phyloP scores from a whole-genome alignment of 2,888 invertebrate genomes.

The Sabatieria punctata region DNA sequence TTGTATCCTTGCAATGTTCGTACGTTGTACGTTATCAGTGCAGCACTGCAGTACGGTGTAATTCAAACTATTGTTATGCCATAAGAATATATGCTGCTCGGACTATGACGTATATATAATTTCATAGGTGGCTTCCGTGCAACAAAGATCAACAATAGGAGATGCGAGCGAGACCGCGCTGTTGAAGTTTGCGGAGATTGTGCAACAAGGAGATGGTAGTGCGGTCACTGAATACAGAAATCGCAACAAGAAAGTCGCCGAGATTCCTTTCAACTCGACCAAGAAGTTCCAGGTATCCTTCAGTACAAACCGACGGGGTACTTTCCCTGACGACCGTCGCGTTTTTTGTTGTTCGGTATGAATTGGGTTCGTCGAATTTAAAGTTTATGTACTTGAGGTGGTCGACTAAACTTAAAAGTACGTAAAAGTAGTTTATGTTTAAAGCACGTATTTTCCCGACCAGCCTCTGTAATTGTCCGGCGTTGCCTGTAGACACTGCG shows the following conservation, averaged over 20 bases:
- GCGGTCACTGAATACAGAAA: too few relatives aligned
- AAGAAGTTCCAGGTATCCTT: slow-evolving; percentile 55
- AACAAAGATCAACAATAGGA: slow-evolving; percentile 48
- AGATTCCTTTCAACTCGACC: slow-evolving; percentile 84
- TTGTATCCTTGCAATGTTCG: background rate
- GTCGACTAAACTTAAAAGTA: too few relatives aligned
- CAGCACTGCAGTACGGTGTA: too few relatives aligned
- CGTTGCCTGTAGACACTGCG: too few relatives aligned
- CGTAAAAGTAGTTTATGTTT: too few relatives aligned
- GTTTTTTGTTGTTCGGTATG: slow-evolving; percentile 1
- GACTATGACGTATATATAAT: too few relatives aligned
- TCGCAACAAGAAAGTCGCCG: slow-evolving; percentile 74
- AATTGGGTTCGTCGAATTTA: background rate
- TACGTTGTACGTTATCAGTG: background rate
- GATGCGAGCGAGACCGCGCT: slow-evolving; percentile 82
- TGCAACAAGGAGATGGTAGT: too few relatives aligned
- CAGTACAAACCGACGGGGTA: too few relatives aligned
- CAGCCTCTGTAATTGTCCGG: too few relatives aligned
- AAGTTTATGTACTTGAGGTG: background rate
- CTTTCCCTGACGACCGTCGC: too few relatives aligned
- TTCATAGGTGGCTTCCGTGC: slow-evolving; percentile 6
- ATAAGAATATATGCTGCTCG: background rate
- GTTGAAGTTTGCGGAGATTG: slow-evolving; percentile 46
- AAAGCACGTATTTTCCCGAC: too few relatives aligned
- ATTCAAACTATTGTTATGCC: too few relatives aligned